Conservation (phyloP, 2,888 invertebrate genomes). For the Drosophila colorata region DNA sequence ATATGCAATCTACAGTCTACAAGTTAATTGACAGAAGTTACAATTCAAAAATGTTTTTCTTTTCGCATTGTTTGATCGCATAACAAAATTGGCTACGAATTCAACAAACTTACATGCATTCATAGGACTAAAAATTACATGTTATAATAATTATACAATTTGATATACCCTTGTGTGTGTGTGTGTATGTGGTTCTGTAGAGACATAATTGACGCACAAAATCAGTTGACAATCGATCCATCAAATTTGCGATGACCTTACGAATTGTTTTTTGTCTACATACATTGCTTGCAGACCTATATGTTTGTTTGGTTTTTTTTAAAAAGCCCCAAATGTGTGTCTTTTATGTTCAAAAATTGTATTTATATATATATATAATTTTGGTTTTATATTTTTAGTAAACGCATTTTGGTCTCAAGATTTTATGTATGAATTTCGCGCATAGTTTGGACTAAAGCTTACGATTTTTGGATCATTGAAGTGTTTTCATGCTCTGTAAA, state of each 20-base stretch:
- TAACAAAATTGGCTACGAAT: constrained; percentile 63
- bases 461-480: constrained; percentile 12
- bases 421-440: constrained; percentile 56
- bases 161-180: constrained; percentile 17
- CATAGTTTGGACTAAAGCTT: constrained; percentile 41
- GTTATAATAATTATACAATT: constrained; percentile 24
- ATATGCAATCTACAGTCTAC: constrained; percentile 84
- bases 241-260: constrained; percentile 21
- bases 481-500: constrained; percentile 46
- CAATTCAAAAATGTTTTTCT: constrained; percentile 76
- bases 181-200: constrained; percentile 14
- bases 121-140: constrained; percentile 45
- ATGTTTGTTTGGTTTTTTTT: not conserved
- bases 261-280: not conserved
- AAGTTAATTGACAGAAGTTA: constrained; percentile 86
- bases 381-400: constrained; percentile 51
- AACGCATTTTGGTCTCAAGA: constrained; percentile 79
- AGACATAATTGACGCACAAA: constrained; percentile 64
- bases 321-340: constrained; percentile 15
- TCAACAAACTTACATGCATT: constrained; percentile 56
- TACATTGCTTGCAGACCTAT: too few species aligned
- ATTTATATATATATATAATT: constrained; percentile 12
- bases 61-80: constrained; percentile 44
- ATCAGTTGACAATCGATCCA: constrained; percentile 31
- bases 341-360: constrained; percentile 11